These are phyloP conservation scores for Tyrophagus putrescentiae DNA, from an alignment of 1,140 invertebrate species.

Conservation along the genomic window DNA sequence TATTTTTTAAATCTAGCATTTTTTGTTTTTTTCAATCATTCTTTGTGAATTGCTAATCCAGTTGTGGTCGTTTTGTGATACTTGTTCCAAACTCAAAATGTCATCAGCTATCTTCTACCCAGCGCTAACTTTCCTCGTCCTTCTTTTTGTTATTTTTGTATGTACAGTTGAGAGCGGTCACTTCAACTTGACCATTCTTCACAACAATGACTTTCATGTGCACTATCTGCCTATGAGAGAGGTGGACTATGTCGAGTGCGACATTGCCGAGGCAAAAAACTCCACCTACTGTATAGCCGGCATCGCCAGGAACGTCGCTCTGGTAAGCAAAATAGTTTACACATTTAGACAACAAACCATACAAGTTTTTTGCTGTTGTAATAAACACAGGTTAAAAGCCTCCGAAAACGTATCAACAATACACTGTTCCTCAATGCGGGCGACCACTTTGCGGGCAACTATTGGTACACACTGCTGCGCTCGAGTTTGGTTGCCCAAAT, in stretches of 20 bases:
- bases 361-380: background rate
- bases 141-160: too few relatives aligned
- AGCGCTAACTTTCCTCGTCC: too few relatives aligned
- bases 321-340: constrained; percentile 33
- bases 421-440: constrained; percentile 66
- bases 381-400: constrained; percentile 32
- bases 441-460: constrained; percentile 72
- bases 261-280: constrained; percentile 41
- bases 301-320: constrained; percentile 52
- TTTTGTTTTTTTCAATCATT: too few relatives aligned
- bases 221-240: constrained; percentile 59
- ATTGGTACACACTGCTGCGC: constrained; percentile 62
- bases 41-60: too few relatives aligned
- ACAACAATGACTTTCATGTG: constrained; percentile 79
- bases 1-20: too few relatives aligned
- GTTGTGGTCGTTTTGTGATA: too few relatives aligned
- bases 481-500: constrained; percentile 58
- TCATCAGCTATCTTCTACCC: too few relatives aligned
- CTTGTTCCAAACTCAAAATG: too few relatives aligned
- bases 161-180: too few relatives aligned
- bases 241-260: constrained; percentile 45
- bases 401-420: constrained; percentile 40
- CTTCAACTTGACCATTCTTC: constrained; percentile 56
- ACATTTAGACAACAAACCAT: background rate
- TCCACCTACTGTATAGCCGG: constrained; percentile 58